Evolutionary conservation across 2,888 invertebrate genomes (phyloP).

Genomic region (Pheosia tremula): DNA sequence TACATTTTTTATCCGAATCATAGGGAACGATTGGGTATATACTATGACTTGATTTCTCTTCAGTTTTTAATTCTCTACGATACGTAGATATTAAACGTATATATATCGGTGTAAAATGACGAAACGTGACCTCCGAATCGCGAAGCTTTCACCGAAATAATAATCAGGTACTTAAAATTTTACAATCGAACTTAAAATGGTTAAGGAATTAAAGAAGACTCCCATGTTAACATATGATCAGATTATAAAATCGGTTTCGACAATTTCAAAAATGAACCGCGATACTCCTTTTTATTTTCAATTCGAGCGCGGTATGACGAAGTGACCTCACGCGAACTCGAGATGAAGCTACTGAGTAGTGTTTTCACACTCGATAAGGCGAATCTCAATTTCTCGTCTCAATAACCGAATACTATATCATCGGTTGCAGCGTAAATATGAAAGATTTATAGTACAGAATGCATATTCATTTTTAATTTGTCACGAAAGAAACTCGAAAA

Average conservation of each 20-base stretch:
- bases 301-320: constrained; percentile 45
- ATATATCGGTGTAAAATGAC: constrained; percentile 21
- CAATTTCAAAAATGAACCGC: constrained; percentile 46
- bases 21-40: constrained; percentile 19
- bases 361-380: constrained; percentile 58
- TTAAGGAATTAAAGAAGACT: constrained; percentile 55
- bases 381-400: constrained; percentile 55
- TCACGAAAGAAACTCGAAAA: constrained; percentile 51
- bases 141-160: constrained; percentile 40
- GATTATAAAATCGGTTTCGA: constrained; percentile 52
- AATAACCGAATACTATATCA: constrained; percentile 45
- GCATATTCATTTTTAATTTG: constrained; percentile 69
- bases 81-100: constrained; percentile 30
- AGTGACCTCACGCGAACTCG: constrained; percentile 44
- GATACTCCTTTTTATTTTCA: constrained; percentile 47
- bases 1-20: constrained; percentile 35
- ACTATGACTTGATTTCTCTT: constrained; percentile 22
- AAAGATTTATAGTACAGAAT: constrained; percentile 54
- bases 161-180: constrained; percentile 36
- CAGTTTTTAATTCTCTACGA: not conserved
- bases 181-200: constrained; percentile 47
- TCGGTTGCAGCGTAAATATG: constrained; percentile 48
- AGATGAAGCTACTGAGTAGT: constrained; percentile 58
- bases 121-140: constrained; percentile 38
- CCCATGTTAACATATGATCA: constrained; percentile 46